Evolutionary conservation across 2,888 invertebrate genomes (phyloP).

Genomic region (Parnassius apollo): DNA sequence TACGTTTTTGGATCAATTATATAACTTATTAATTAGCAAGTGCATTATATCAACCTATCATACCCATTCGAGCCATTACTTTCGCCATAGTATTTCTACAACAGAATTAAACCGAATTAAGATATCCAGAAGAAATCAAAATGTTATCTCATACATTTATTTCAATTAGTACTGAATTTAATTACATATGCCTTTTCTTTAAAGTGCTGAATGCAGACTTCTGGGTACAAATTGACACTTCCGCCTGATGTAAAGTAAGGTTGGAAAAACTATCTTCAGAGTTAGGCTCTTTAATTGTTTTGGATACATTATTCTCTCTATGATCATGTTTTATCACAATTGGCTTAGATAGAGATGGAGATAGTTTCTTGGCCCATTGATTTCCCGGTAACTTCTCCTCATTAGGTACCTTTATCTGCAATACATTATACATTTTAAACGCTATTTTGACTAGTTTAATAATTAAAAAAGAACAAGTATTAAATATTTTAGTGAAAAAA

Average conservation of each 20-base stretch:
- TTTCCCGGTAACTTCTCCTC: slow-evolving; percentile 51
- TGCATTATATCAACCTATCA: no score
- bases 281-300: slow-evolving; percentile 37
- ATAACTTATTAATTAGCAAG: no score
- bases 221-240: slow-evolving; percentile 61
- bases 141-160: no score
- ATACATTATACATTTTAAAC: neutral
- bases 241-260: slow-evolving; percentile 58
- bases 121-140: no score
- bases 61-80: no score
- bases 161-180: no score
- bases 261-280: slow-evolving; percentile 59
- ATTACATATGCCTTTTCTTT: slow-evolving; percentile 2
- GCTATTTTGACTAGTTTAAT: no score
- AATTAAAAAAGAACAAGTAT: slow-evolving; percentile 24
- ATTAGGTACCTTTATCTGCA: slow-evolving; percentile 54
- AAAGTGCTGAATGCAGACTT: slow-evolving; percentile 49
- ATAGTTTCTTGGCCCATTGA: slow-evolving; percentile 52
- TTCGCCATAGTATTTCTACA: no score
- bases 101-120: no score
- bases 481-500: no score
- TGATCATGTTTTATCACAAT: slow-evolving; percentile 57
- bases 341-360: slow-evolving; percentile 49
- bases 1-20: no score
- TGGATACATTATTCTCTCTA: slow-evolving; percentile 44